Evolutionary conservation across 2,888 invertebrate genomes (phyloP).

Genomic region (Electrophaes corylata): DNA sequence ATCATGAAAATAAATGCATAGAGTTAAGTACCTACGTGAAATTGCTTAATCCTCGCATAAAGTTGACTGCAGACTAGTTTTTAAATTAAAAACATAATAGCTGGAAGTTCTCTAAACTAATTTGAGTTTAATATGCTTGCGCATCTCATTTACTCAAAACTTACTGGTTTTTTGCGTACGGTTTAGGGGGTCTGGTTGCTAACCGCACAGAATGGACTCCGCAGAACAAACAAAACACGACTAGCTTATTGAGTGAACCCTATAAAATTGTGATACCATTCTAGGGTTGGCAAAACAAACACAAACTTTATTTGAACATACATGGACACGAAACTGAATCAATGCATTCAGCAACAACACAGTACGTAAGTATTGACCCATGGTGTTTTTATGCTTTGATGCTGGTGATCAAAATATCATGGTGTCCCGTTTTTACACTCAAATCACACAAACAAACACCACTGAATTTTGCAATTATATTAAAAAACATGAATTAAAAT

Average conservation of each 20-base stretch:
- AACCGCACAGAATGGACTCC: slow-evolving; percentile 17
- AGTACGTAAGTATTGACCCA: too few relatives aligned
- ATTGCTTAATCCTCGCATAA: slow-evolving; percentile 10
- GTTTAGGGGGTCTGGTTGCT: slow-evolving; percentile 9
- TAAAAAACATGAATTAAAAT: too few relatives aligned
- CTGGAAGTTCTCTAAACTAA: slow-evolving; percentile 1
- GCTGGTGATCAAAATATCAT: too few relatives aligned
- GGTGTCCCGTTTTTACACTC: too few relatives aligned
- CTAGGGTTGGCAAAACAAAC: slow-evolving; percentile 33
- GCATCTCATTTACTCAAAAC: neutral
- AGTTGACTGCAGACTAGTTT: slow-evolving; percentile 10
- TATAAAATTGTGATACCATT: slow-evolving; percentile 28
- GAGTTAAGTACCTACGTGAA: slow-evolving; percentile 6
- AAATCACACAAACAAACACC: too few relatives aligned
- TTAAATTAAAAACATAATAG: slow-evolving; percentile 9
- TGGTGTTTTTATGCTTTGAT: too few relatives aligned
- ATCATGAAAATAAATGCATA: slow-evolving; percentile 14
- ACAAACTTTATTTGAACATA: slow-evolving; percentile 32
- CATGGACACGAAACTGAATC: neutral
- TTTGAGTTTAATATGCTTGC: slow-evolving; percentile 10
- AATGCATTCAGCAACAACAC: too few relatives aligned
- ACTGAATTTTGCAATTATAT: too few relatives aligned
- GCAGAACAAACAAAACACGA: slow-evolving; percentile 31
- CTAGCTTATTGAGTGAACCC: slow-evolving; percentile 31
- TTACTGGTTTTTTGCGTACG: slow-evolving; percentile 4